A percentile compares a stretch with the other conserved stretches of the same genome.
These are phyloP conservation scores for Anoura caudifer DNA, from an alignment of 2,113 vertebrate genomes.

Conservation along the genomic window DNA sequence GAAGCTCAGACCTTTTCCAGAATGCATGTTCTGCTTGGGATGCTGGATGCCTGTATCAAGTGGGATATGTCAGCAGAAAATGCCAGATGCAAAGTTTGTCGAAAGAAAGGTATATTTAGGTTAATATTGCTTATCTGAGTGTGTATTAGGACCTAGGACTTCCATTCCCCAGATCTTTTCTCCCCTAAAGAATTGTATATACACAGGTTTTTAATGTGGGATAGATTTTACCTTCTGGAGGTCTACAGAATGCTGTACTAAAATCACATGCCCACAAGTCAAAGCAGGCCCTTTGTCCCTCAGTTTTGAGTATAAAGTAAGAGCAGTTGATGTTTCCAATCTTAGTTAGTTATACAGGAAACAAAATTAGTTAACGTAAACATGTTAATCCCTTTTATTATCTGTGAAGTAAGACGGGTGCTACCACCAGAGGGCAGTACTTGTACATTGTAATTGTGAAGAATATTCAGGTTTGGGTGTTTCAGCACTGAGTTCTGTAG, in stretches of 20 bases:
- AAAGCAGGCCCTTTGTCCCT: neutral
- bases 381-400: neutral
- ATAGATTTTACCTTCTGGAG: neutral
- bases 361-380: neutral
- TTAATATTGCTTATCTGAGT: neutral
- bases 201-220: neutral
- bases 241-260: neutral
- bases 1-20: slow-evolving; percentile 98
- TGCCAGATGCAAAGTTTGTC: slow-evolving; percentile 98
- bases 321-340: neutral
- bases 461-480: neutral
- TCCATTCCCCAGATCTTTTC: neutral
- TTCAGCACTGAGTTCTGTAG: neutral
- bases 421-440: slow-evolving; percentile 40
- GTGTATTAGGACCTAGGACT: neutral
- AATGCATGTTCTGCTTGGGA: slow-evolving; percentile 96
- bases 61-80: slow-evolving; percentile 99
- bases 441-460: neutral
- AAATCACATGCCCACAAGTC: neutral
- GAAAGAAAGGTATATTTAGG: slow-evolving; percentile 90
- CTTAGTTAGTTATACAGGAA: neutral
- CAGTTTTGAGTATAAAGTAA: neutral
- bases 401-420: neutral
- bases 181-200: neutral
- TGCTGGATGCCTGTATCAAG: slow-evolving; percentile 98